A percentile compares a stretch with the other conserved stretches of the same genome.
phyloP scores from a whole-genome alignment of 2,888 invertebrate species.

The Melinaea menophilus region DNA sequence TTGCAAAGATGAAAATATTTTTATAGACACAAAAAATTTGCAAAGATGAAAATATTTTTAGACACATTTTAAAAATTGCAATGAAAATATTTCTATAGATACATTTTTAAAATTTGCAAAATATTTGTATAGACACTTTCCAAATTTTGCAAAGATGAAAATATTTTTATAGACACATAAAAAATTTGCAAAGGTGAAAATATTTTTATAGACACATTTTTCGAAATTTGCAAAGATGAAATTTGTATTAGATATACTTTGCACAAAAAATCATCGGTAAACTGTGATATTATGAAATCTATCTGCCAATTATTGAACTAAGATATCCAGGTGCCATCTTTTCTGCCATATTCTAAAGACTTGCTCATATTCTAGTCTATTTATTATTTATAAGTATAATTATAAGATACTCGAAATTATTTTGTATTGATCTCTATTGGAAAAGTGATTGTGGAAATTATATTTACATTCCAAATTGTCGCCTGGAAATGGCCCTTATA shows the following conservation, averaged over 20 bases:
- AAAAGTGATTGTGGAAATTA: conserved; percentile 16
- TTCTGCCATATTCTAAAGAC: conserved; percentile 66
- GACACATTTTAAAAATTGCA: no score
- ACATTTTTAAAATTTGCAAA: conserved; percentile 8
- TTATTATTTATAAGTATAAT: conserved; percentile 42
- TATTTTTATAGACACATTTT: no score
- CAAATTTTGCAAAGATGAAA: no score
- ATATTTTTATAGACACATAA: no score
- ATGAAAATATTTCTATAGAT: no score
- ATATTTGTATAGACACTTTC: neutral
- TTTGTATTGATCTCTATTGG: conserved; percentile 20
- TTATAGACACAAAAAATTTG: no score
- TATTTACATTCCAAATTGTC: conserved; percentile 28
- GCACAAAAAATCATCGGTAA: conserved; percentile 53
- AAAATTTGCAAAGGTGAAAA: no score
- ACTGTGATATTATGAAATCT: conserved; percentile 61
- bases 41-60: no score
- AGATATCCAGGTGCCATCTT: conserved; percentile 54
- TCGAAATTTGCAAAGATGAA: conserved; percentile 9
- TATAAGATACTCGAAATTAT: conserved; percentile 19
- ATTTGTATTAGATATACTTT: conserved; percentile 10
- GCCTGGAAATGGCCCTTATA: conserved; percentile 15
- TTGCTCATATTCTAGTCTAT: conserved; percentile 78
- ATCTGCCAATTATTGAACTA: conserved; percentile 43
- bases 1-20: no score